Evolutionary conservation across 92 coral and sea anemone genomes (phyloP).

Genomic region (Galaxea fascicularis): DNA sequence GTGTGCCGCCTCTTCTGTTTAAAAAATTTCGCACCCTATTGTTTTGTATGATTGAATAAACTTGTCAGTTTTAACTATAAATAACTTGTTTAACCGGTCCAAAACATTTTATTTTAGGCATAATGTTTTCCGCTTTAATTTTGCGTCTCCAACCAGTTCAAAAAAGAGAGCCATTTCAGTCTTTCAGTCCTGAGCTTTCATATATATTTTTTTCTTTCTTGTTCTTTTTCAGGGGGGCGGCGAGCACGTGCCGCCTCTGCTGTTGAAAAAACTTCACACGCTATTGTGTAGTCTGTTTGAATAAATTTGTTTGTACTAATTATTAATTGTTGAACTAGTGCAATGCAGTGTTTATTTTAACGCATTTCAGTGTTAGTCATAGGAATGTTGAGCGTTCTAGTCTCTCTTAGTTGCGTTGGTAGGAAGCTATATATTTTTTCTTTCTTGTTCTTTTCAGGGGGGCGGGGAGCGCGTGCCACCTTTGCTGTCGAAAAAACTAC

Average conservation of each 20-base stretch:
- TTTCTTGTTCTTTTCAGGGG: background rate
- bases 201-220: background rate
- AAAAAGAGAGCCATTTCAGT: background rate
- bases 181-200: conserved; percentile 3
- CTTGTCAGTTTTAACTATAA: background rate
- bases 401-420: background rate
- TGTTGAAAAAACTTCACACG: background rate
- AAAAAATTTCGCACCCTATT: background rate
- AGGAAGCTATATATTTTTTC: background rate
- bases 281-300: conserved; percentile 10
- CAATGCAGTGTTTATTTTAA: background rate
- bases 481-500: background rate
- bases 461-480: background rate
- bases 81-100: background rate
- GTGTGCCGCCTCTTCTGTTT: background rate
- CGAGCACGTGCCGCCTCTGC: background rate
- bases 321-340: background rate
- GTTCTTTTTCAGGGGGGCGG: background rate
- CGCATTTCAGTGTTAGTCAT: background rate
- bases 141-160: conserved; percentile 2
- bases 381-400: background rate
- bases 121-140: background rate
- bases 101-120: background rate
- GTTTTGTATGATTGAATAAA: background rate
- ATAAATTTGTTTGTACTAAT: background rate